Percentiles rank a stretch among this genome's conserved stretches.
phyloP scores from a whole-genome alignment of 2,113 vertebrate genomes.

The Pampusana beccarii region DNA sequence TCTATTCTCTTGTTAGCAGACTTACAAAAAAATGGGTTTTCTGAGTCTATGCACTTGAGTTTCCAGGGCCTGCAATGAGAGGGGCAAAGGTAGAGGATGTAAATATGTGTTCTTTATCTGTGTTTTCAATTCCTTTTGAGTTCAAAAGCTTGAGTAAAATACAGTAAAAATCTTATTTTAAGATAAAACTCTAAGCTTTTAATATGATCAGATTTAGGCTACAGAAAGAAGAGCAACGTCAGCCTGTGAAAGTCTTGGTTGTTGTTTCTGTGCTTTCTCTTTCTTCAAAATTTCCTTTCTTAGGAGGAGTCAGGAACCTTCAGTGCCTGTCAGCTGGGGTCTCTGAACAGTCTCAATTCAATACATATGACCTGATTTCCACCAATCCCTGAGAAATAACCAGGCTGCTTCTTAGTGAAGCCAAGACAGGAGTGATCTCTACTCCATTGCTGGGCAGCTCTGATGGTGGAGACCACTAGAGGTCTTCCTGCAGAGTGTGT shows the following conservation, averaged over 20 bases:
- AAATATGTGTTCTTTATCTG: background rate
- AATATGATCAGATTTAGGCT: background rate
- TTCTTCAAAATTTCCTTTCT: background rate
- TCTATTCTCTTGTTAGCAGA: background rate
- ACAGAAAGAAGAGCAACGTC: background rate
- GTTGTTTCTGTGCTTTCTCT: background rate
- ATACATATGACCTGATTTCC: background rate
- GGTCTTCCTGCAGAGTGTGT: accelerated
- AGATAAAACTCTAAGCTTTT: background rate
- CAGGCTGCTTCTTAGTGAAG: background rate
- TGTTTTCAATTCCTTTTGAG: background rate
- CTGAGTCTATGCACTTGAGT: background rate
- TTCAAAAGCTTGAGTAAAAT: background rate
- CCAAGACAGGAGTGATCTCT: too few species aligned
- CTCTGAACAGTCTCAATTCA: background rate
- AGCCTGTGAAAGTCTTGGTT: background rate
- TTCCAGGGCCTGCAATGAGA: background rate
- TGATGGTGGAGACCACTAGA: background rate
- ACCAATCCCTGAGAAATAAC: background rate
- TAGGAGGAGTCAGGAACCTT: background rate
- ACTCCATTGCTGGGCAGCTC: background rate
- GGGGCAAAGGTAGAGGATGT: background rate
- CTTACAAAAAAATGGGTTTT: background rate
- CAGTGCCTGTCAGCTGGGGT: background rate
- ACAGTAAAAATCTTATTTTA: background rate